Evolutionary conservation across 2,113 vertebrate genomes (phyloP).

Genomic region (Furnarius figulus): DNA sequence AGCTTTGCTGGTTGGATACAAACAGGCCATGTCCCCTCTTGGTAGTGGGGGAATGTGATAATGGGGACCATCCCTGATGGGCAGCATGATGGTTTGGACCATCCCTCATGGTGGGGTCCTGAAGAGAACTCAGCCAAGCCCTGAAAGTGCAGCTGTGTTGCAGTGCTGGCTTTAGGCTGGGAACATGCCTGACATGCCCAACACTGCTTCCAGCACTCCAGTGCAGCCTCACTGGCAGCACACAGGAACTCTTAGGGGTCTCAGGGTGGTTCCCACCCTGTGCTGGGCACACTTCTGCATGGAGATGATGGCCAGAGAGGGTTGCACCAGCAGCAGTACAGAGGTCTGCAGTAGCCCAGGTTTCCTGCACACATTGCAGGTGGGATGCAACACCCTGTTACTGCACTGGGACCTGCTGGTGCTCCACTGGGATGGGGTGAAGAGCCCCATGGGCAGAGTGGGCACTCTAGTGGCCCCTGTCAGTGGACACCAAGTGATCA

Average conservation of each 20-base stretch:
- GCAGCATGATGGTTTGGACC: not conserved
- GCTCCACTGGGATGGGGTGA: not conserved
- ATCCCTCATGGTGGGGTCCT: not conserved
- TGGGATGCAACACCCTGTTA: not conserved
- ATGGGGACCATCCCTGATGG: not conserved
- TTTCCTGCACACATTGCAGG: rapidly evolving
- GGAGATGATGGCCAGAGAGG: not conserved
- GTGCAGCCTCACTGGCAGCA: not conserved
- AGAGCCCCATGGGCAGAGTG: not conserved
- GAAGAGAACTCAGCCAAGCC: not conserved
- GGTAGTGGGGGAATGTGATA: not conserved
- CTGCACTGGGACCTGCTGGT: not conserved
- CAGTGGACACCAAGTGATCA: not conserved
- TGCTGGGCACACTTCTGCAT: rapidly evolving
- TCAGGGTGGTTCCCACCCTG: not conserved
- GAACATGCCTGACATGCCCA: not conserved
- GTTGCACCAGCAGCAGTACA: not conserved
- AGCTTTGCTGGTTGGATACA: not conserved
- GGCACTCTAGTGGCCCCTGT: not conserved
- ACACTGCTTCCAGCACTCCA: rapidly evolving
- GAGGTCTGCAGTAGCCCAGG: not conserved
- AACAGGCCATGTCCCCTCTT: not conserved
- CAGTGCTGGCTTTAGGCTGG: not conserved
- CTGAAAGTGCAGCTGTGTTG: not conserved
- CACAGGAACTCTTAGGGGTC: not conserved